Percentiles rank a stretch among this genome's conserved stretches.
Conservation (phyloP, 2,113 vertebrate genomes). For the Puffinus mauretanicus region DNA sequence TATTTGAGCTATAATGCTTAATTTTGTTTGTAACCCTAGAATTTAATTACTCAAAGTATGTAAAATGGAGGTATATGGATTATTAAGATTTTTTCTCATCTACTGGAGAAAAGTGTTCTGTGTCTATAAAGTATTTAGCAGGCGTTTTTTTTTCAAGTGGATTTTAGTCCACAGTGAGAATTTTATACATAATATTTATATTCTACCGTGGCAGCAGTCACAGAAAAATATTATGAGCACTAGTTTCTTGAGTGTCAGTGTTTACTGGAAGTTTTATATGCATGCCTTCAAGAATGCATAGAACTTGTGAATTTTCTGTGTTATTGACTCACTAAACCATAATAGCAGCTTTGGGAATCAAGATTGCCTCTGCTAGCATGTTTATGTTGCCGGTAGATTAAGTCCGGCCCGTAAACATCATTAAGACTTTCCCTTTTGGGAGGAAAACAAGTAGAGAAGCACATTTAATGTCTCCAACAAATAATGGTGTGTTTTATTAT, state of each 20-base stretch:
- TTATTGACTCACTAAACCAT: neutral
- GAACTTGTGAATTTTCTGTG: neutral
- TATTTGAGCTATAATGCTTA: neutral
- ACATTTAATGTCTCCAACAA: neutral
- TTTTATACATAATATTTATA: neutral
- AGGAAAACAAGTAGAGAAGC: neutral
- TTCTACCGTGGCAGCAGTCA: neutral
- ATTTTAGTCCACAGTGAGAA: neutral
- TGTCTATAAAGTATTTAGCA: neutral
- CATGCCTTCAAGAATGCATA: neutral
- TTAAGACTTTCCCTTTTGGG: neutral
- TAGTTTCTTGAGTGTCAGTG: neutral
- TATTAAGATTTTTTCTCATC: neutral
- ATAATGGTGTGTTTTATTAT: neutral
- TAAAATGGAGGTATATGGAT: neutral
- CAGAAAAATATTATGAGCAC: neutral
- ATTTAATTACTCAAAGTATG: neutral
- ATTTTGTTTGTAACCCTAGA: neutral
- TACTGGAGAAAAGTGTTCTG: neutral
- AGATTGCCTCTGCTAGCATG: neutral
- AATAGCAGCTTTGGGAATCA: neutral
- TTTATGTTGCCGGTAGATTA: neutral
- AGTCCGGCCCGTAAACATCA: neutral
- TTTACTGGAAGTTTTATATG: neutral
- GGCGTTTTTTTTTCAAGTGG: neutral